Base-by-base conservation (phyloP, 2,888 invertebrate species). In the Stenchaetothrips biformis region DNA sequence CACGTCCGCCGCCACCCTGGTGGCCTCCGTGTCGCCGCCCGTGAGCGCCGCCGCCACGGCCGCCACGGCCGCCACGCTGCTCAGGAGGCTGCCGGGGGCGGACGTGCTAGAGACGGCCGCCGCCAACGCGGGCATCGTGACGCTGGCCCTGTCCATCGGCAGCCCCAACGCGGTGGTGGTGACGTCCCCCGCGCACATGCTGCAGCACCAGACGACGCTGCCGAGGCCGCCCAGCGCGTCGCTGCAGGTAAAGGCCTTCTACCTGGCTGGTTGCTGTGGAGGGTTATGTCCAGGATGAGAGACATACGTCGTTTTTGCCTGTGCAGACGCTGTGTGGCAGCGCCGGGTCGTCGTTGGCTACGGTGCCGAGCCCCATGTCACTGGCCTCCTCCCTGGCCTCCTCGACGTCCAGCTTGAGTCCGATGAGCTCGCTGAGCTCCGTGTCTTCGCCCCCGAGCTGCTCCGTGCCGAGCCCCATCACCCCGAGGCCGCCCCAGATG, bases 121-220 rank as follows among this genome's bases (percentile, higher is more conserved):
- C 0, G 90, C 91, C 80, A 90, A 91, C 0, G 91, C 92, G 0
- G 92, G 92, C 48, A 92, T 92, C 82, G 92, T 92, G 16, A 90
- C 90, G 9, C 91, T 92, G n/a, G 91, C 92, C 7, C 86, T 92
- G 74, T 89, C 89, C 82, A 90, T 92, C 84, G 67, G 67, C 67
- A 25, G 7, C 2, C 25, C 67, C 67, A 88, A 88, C 48, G 88
- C 88, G 78, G 87, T 89, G 78, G 87, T 89, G 79, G 89, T 90
- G 4, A 88, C 89, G 18, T 88, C 91, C 7, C 88, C 89, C 0
- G 89, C 67, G 67, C 67, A 21, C 21, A 25, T 74, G 67, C 67
- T 74, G 67, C 67, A 67, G 67, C 9, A n/a, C 67, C 67, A 67
- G 67, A 4, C 37, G 37, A 4, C 37, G 37, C 13, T 59, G 59